Evolutionary conservation across 2,888 invertebrate genomes (phyloP), one percentile per base, ranked within the genome.

Genomic region (Lasioglossum villosulum): DNA sequence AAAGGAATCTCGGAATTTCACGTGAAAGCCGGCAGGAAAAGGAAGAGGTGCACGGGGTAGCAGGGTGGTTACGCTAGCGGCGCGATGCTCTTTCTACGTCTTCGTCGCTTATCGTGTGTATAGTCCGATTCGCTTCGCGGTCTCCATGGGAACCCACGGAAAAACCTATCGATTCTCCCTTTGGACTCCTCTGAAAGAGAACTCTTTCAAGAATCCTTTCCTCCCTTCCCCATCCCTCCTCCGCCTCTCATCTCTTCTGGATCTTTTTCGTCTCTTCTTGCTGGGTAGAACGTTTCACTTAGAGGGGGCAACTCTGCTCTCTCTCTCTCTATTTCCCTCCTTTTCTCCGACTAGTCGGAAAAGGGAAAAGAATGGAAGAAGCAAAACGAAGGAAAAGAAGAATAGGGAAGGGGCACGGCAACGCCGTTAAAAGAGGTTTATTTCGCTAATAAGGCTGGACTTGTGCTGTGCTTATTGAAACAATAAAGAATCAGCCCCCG

Each of bases 141-240:
- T 95, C 92, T 94, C 95, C 95, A 95, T 95, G 95, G 95, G 92
- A 94, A 95, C 95, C 93, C 93, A 92, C 93, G 93, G 94, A 95
- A 95, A 95, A 95, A 95, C 93, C 95, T 95, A 95, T 95, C 94
- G 95, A 95, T 95, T 95, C 95, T 95, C 94, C 93, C 94, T 95
- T 95, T 94, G 92, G 93, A 93, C 92, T 93, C 92, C 90, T 89
- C 90, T 91, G 90, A 93, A 93, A 93, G 94, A 93, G 93, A 94
- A 93, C 92, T 94, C 94, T 92, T 93, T 93, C 93, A 94, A 94
- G 93, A 92, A 93, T 93, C 90, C 90, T 90, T 89, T 88, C 83
- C 82, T 87, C 10, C 4, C 34, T 19, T 4, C 19, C 8, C 0
- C 8, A 23, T n/a, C 5, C 70, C 12, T 90, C 91, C 84, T 90